These are phyloP conservation scores for Samia ricini DNA, from an alignment of 1,140 invertebrate genomes.

Conservation along the genomic window DNA sequence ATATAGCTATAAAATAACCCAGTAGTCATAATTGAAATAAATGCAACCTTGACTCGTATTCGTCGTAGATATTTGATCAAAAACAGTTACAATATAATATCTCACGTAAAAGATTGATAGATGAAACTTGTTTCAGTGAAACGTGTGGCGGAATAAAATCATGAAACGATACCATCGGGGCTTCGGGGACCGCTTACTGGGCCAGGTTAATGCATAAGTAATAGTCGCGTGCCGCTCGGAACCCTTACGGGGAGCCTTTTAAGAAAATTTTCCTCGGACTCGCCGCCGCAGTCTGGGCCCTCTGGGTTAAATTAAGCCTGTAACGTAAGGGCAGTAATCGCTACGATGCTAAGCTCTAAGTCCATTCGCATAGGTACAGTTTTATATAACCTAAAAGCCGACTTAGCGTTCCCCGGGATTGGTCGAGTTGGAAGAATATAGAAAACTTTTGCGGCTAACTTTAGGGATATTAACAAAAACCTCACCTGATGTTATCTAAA, in stretches of 20 bases:
- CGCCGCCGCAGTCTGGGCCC: neutral
- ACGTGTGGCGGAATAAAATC: slow-evolving; percentile 11
- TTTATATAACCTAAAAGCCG: neutral
- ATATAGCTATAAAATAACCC: no score
- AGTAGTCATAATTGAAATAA: no score
- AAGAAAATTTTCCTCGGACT: slow-evolving; percentile 2
- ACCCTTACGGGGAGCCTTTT: slow-evolving; percentile 1
- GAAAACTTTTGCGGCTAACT: no score
- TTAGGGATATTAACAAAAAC: no score
- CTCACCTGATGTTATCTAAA: no score
- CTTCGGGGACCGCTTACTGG: slow-evolving; percentile 7
- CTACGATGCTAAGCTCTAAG: neutral
- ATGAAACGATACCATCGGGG: slow-evolving; percentile 8
- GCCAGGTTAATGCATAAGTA: slow-evolving; percentile 14
- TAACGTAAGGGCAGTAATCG: neutral
- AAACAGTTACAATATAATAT: neutral
- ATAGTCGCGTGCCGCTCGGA: slow-evolving; percentile 3
- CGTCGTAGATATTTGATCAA: neutral
- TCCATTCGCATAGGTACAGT: neutral
- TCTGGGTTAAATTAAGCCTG: neutral
- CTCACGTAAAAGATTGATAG: slow-evolving; percentile 14
- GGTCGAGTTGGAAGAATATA: neutral
- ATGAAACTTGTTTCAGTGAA: slow-evolving; percentile 4
- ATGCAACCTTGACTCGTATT: neutral
- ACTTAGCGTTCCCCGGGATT: neutral